Evolutionary conservation across 2,888 invertebrate genomes (phyloP), one percentile per base, ranked within the genome.

Genomic region (Xestobium rufovillosum): DNA sequence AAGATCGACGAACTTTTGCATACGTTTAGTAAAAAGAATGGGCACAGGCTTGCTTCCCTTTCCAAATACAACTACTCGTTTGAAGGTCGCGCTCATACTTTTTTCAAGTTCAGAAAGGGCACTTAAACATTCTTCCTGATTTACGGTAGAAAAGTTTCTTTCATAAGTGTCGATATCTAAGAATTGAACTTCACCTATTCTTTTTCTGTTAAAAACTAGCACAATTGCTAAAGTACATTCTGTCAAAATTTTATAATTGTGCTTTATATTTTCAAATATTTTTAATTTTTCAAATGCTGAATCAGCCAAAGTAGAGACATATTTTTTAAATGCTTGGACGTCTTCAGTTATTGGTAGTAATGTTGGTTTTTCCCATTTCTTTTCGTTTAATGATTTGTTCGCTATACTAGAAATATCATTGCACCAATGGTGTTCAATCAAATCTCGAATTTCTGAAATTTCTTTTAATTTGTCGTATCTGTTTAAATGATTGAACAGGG

Each of bases 371-470:
- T 36, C 33, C 31, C 8, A 4, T 30, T 14, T 34, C 33, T 11
- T 33, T 36, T 27, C 34, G 31, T 14, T 39, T 42, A 19, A 42
- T 8, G 27, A 27, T 31, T 39, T 42, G 12, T 36, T 30, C 9
- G 39, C 42, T 19, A 42, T 31, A 29, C 39, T 36, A 8, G 42
- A 33, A 23, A 42, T 9, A 26, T 42, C 42, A 15, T 42, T 42
- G 15, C 36, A 39, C 39, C 34, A 42, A 27, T 42, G 42, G 25
- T 10, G 31, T 2, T 3, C 13, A 14, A 39, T 36, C 28, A 42
- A 31, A 1, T 39, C 31, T 11, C 28, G 13, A 2, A 39, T n/a
- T 17, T 34, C 39, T 10, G 4, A 3, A 6, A 39, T 34, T 12
- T 36, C 6, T 29, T 12, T 4, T 8, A 25, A 16, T 30, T 11